phyloP scores from a whole-genome alignment of 2,113 vertebrate species.

The Nasalis larvatus region DNA sequence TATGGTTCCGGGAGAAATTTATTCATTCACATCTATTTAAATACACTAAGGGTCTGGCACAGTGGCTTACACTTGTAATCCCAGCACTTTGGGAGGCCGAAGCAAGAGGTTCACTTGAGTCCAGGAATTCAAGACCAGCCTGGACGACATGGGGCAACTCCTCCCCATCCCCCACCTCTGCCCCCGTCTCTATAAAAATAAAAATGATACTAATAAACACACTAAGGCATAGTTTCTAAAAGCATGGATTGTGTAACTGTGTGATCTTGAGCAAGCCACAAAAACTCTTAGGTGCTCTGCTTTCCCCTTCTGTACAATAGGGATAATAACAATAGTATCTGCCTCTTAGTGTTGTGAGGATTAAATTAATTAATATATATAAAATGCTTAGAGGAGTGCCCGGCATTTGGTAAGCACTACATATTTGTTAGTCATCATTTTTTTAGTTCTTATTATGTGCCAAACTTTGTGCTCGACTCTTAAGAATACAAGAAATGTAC shows the following conservation, averaged over 20 bases:
- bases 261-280: background rate
- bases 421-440: background rate
- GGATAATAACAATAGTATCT: background rate
- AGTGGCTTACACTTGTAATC: background rate
- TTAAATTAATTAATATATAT: background rate
- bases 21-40: background rate
- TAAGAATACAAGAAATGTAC: constrained; percentile 1
- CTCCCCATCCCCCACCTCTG: too few relatives aligned
- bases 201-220: too few relatives aligned
- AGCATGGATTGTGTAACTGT: background rate
- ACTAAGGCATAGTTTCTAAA: background rate
- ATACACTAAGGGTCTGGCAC: background rate
- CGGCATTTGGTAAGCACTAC: background rate
- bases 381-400: background rate
- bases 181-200: too few relatives aligned
- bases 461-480: background rate
- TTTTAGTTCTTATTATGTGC: background rate
- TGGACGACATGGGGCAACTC: background rate
- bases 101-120: background rate
- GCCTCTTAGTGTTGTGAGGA: background rate
- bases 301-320: background rate
- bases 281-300: background rate
- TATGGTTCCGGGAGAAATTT: background rate
- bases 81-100: background rate
- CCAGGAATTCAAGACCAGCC: background rate